Evolutionary conservation across 2,113 vertebrate genomes (phyloP), one percentile per base, ranked within the genome.

Genomic region (Natator depressus): DNA sequence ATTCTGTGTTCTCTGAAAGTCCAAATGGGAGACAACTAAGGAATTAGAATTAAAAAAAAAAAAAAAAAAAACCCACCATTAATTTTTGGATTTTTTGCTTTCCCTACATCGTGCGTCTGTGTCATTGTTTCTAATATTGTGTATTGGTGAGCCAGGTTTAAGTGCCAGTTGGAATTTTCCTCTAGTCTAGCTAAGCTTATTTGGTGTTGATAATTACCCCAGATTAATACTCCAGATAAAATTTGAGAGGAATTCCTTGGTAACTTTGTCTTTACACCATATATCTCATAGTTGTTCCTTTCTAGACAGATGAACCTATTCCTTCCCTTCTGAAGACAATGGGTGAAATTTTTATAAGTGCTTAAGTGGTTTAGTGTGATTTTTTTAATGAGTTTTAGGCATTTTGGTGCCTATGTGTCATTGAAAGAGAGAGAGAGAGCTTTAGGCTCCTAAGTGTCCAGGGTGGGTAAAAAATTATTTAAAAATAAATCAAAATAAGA

Each of bases 1-100:
- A 3, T 0, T 0, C 84, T 85, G 57, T 4, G 1, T 85, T 89
- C 65, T 50, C 13, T 49, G 84, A 50, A 69, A 87, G 57, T 75
- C 59, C 53, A 49, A 93, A 79, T 59, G 93, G 84, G 19, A 90
- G 82, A 94, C 78, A 78, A 10, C 84, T 96, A 0, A 20, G 53
- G 5, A 93, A 50, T 31, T 88, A 91, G 27, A 0, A n/a, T 87
- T 57, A 87, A 62, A 87, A 78, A 80, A 42, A 59, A 25, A 95
- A 88, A 62, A 87, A 59, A 79, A 46, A 59, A 29, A 92, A 79
- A 80, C n/a, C n/a, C n/a, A n/a, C 57, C 75, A 11, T 91, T 80
- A 78, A 27, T 78, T 31, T 31, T 89, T 54, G 31, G 19, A 0
- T 0, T 87, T 75, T 88, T 16, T 84, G 53, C 11, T 0, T 0